Evolutionary conservation across 2,888 invertebrate genomes (phyloP), one percentile per base, ranked within the genome.

Genomic region (Drosophila mimetica): DNA sequence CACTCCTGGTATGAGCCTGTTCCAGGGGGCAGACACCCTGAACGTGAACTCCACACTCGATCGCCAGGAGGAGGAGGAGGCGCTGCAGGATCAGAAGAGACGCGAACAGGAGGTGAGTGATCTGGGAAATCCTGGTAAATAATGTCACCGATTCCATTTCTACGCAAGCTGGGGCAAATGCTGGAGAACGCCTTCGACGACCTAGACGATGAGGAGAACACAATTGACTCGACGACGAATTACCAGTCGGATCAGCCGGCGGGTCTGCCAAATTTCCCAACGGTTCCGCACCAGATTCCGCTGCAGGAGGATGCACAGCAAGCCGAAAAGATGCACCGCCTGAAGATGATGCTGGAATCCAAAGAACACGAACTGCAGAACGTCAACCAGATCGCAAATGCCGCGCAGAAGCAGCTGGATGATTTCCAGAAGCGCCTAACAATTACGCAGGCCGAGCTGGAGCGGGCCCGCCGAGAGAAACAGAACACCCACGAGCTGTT

Each of bases 121-220:
- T 41, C 22, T 44, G 18, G 52, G 28, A 37, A 44, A 22, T 48
- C 34, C 41, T 36, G 20, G 59, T 16, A 30, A 48, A 41, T 41
- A 50, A 46, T 48, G 44, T 32, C 44, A 32, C 8, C 39, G 28
- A 11, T 25, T 42, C 46, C 48, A 53, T 52, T 60, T 14, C 18
- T 25, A 18, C 46, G 32, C 60, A 81, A 95, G 95, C 90, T 96
- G 34, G 92, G 94, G 76, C 93, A 94, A 84, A 92, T 95, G 69
- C 90, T 96, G 57, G 93, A 93, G 70, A 94, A 94, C 89, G 95
- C 94, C n/a, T 94, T 96, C 86, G 94, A 94, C 76, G 95, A 95
- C 86, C 92, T 95, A 61, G 94, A 94, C 65, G 95, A 95, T 65
- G 94, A 95, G 74, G 94, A 95, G 72, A 94, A 92, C 37, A 93